Conservation (phyloP, 2,113 vertebrate species). For the Vicugna pacos region DNA sequence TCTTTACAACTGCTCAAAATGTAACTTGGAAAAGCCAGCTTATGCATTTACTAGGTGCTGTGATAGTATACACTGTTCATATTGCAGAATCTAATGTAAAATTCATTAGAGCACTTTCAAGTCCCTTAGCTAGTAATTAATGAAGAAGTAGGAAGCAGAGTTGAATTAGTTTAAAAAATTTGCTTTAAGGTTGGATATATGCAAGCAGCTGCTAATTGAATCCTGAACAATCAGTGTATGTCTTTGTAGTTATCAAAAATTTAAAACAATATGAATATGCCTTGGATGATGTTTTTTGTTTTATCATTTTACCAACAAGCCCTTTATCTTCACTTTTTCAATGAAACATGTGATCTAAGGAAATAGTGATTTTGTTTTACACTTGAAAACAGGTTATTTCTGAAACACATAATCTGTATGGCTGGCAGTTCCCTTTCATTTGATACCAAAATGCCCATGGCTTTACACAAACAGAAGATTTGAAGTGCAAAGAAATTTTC, state of each 20-base stretch:
- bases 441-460: background rate
- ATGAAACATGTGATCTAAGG: background rate
- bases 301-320: background rate
- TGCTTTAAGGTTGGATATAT: conserved; percentile 52
- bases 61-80: conserved; percentile 71
- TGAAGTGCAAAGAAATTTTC: background rate
- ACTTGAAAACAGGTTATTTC: conserved; percentile 40
- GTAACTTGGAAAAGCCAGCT: conserved; percentile 35
- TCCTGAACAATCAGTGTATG: conserved; percentile 48
- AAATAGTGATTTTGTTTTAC: conserved; percentile 6
- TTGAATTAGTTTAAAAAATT: conserved; percentile 73
- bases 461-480: conserved; percentile 7
- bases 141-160: conserved; percentile 69
- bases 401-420: background rate
- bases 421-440: background rate
- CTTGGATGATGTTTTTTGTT: background rate
- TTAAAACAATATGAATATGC: background rate
- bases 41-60: conserved; percentile 67
- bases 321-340: background rate
- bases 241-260: conserved; percentile 50
- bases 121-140: conserved; percentile 82
- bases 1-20: conserved; percentile 42
- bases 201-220: conserved; percentile 57
- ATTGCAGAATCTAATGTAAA: conserved; percentile 70
- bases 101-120: conserved; percentile 78